phyloP scores from a whole-genome alignment of 2,888 invertebrate species.

The Plagodis pulveraria region DNA sequence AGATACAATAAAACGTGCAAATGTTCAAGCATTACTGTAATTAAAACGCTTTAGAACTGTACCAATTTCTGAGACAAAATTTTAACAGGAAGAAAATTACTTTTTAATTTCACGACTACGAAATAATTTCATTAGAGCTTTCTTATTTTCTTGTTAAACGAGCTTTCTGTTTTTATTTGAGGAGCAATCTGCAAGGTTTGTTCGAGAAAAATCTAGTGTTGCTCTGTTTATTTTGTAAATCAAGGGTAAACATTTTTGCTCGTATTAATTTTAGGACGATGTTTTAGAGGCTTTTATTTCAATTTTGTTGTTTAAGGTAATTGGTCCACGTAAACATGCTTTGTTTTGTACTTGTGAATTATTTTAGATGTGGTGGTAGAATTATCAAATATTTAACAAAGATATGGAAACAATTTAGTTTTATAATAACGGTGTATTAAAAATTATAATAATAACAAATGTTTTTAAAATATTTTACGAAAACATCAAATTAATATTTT shows the following conservation, averaged over 20 bases:
- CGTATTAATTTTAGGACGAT: slow-evolving; percentile 11
- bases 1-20: slow-evolving; percentile 16
- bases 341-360: no score
- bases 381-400: no score
- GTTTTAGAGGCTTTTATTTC: not conserved
- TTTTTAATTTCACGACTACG: slow-evolving; percentile 3
- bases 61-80: not conserved
- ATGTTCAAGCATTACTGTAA: slow-evolving; percentile 7
- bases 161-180: slow-evolving; percentile 7
- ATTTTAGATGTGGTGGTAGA: no score
- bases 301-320: slow-evolving; percentile 4
- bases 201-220: slow-evolving; percentile 4
- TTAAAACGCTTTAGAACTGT: slow-evolving; percentile 12
- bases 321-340: no score
- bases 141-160: slow-evolving; percentile 1
- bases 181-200: slow-evolving; percentile 5
- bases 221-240: slow-evolving; percentile 12
- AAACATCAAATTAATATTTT: no score
- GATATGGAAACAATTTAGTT: no score
- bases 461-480: no score
- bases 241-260: slow-evolving; percentile 6
- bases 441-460: no score
- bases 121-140: not conserved
- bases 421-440: no score
- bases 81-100: slow-evolving; percentile 8